Evolutionary conservation across 2,888 invertebrate genomes (phyloP).

Genomic region (Phaedon cochleariae): DNA sequence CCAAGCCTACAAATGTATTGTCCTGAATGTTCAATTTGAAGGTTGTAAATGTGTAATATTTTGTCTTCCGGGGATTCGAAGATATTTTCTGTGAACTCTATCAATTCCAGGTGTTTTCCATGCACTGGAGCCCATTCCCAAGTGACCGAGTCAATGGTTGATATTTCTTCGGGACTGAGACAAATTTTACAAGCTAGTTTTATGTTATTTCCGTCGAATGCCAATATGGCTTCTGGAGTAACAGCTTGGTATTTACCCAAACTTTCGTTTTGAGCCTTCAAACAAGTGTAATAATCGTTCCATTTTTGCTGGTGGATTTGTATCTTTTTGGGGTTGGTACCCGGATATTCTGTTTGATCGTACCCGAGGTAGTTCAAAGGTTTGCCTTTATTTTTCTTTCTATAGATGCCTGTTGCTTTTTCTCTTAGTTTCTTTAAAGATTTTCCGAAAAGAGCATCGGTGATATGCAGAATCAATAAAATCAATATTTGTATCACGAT

Average conservation of each 20-base stretch:
- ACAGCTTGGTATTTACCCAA: constrained; percentile 56
- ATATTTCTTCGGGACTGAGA: constrained; percentile 63
- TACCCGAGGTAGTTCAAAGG: constrained; percentile 56
- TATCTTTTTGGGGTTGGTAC: constrained; percentile 58
- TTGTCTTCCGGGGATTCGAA: constrained; percentile 61
- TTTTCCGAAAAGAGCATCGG: constrained; percentile 37
- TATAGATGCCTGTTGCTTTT: constrained; percentile 56
- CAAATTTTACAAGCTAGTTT: constrained; percentile 66
- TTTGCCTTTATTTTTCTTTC: constrained; percentile 55
- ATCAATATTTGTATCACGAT: neutral
- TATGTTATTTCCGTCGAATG: constrained; percentile 61
- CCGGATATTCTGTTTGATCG: constrained; percentile 62
- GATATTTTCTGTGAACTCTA: constrained; percentile 62
- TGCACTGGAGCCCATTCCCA: constrained; percentile 62
- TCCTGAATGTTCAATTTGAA: constrained; percentile 64
- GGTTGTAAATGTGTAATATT: constrained; percentile 65
- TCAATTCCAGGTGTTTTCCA: constrained; percentile 48
- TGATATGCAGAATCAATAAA: neutral
- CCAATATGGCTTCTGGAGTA: constrained; percentile 57
- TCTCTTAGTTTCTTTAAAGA: constrained; percentile 51
- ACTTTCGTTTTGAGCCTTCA: constrained; percentile 54
- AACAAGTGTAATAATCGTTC: constrained; percentile 67
- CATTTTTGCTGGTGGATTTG: constrained; percentile 62
- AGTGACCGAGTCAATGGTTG: constrained; percentile 57
- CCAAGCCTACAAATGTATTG: constrained; percentile 67